Conservation (phyloP, 2,113 vertebrate species). For the Haemorhous mexicanus region DNA sequence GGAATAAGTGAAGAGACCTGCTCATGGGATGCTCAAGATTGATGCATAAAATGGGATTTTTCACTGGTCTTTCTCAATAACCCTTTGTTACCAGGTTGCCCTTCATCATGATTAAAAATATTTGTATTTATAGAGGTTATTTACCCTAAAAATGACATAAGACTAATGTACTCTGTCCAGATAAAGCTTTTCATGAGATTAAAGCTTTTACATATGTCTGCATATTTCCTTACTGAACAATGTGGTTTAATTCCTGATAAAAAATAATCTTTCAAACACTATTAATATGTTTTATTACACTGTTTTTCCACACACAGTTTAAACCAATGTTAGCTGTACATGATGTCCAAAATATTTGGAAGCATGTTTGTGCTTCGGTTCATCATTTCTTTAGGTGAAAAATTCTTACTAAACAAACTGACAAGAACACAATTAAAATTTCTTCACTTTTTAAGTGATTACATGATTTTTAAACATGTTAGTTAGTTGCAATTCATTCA, state of each 20-base stretch:
- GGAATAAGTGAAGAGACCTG: neutral
- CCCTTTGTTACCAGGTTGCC: neutral
- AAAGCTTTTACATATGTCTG: constrained; percentile 56
- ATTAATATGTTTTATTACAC: constrained; percentile 31
- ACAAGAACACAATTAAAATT: neutral
- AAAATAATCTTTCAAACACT: constrained; percentile 39
- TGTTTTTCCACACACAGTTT: constrained; percentile 47
- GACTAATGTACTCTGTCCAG: constrained; percentile 31
- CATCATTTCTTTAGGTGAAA: neutral
- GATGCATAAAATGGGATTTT: neutral
- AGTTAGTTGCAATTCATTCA: neutral
- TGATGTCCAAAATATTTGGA: constrained; percentile 47
- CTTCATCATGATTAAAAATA: neutral
- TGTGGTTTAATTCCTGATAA: constrained; percentile 9
- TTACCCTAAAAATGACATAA: constrained; percentile 48
- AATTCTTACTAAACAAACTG: neutral
- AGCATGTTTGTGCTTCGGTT: neutral
- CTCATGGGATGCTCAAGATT: neutral
- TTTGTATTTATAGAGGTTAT: constrained; percentile 34
- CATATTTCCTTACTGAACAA: constrained; percentile 36
- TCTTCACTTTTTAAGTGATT: neutral
- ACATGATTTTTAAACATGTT: neutral
- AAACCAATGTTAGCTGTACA: neutral
- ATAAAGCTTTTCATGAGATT: constrained; percentile 60
- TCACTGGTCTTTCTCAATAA: neutral